These are phyloP conservation scores for Notechis scutatus DNA, from an alignment of 2,113 vertebrate species.

Conservation along the genomic window DNA sequence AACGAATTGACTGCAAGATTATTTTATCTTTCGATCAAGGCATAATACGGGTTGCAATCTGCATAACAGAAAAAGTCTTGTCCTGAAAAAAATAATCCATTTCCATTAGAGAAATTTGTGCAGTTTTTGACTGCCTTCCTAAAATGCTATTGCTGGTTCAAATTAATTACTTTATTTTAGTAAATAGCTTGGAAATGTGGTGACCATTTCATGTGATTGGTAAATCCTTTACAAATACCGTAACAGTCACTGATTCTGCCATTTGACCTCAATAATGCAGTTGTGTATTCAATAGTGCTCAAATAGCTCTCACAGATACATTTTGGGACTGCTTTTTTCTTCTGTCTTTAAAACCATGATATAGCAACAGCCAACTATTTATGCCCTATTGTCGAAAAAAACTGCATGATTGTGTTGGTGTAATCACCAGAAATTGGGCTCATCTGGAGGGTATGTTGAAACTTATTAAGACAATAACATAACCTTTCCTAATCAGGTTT, in stretches of 20 bases:
- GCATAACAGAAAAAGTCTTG: slow-evolving; percentile 31
- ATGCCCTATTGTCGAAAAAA: not conserved
- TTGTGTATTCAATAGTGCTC: not conserved
- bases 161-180: slow-evolving; percentile 50
- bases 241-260: slow-evolving; percentile 11
- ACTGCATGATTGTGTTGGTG: not conserved
- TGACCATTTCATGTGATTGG: slow-evolving; percentile 29
- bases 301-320: no score
- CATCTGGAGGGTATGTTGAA: not conserved
- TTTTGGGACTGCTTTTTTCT: not conserved
- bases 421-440: not conserved
- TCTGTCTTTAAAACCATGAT: not conserved
- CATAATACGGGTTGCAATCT: slow-evolving; percentile 44
- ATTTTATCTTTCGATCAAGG: slow-evolving; percentile 37
- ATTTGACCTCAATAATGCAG: slow-evolving; percentile 8
- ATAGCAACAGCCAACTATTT: not conserved
- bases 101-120: slow-evolving; percentile 37
- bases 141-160: slow-evolving; percentile 35
- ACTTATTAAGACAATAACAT: not conserved
- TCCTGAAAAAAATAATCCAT: slow-evolving; percentile 55
- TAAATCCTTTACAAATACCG: slow-evolving; percentile 18
- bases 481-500: not conserved
- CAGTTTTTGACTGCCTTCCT: slow-evolving; percentile 21
- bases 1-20: slow-evolving; percentile 20
- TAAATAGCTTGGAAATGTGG: slow-evolving; percentile 32